Evolutionary conservation across 2,888 invertebrate species (phyloP), one percentile per base, ranked within the genome.

Genomic region (Apamea crenata): DNA sequence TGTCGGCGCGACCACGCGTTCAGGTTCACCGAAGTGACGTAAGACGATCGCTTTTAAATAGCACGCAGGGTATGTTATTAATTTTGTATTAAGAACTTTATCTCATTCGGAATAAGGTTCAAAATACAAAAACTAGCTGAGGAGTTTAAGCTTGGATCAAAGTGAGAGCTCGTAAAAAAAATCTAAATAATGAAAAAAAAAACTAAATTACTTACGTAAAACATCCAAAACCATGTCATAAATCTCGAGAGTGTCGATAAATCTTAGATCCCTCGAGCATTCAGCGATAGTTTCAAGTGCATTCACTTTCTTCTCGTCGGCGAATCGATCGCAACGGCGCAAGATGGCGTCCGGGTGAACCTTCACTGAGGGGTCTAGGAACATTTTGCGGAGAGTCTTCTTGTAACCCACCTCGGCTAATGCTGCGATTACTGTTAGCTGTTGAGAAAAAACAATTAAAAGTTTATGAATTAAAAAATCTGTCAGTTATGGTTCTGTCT

Each of bases 331-430:
- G 88, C 97, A 97, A 79, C 97, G 96, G 6, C 97, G 96, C 25
- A 96, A 70, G 8, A 97, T 86, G 18, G 97, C 95, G 29, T 97
- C 97, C 0, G 97, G 95, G 76, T 97, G 97, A 79, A 97, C 93
- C 78, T 95, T 95, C 18, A 97, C 95, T 0, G 95, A 93, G 0
- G 97, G 97, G 88, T 97, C 97, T 8, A 96, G 91, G 77, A 97
- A 90, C 61, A 97, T 88, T 82, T 97, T 97, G 77, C 96, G 95
- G 0, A 97, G 92, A 0, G 96, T 95, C 87, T 96, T 97, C 87
- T 94, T 95, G 90, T 96, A 95, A 8, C 97, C 97, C 1, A 96
- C 96, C 79, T 97, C 97, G 1, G 97, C 97, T 83, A 97, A 88
- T 0, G 97, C 97, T 0, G 96, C 93, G 90, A 97, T 95, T 72